A percentile compares a stretch with the other conserved stretches of the same genome.
Conservation (phyloP, 2,888 invertebrate species). For the Lordiphosa fenestrarum region DNA sequence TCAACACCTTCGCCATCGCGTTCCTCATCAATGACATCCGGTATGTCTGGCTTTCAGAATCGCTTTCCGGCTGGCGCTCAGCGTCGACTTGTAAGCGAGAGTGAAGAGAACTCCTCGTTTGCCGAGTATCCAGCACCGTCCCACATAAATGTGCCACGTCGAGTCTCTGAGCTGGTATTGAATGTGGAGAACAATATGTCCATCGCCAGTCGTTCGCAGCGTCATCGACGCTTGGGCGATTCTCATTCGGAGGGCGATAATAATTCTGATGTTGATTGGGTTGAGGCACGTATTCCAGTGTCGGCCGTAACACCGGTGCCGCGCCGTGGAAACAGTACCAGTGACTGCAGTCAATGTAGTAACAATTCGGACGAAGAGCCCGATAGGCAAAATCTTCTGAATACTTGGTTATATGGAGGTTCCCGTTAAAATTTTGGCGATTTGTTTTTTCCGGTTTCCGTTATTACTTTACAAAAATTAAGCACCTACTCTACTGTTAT, state of each 20-base stretch:
- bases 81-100: background rate
- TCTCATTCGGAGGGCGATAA: slow-evolving; percentile 12
- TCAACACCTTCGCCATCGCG: background rate
- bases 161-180: background rate
- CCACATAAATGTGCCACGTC: background rate
- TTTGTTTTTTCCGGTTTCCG: background rate
- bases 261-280: slow-evolving; percentile 19
- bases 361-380: slow-evolving; percentile 33
- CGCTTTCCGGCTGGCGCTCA: background rate
- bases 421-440: background rate
- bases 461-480: background rate
- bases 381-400: slow-evolving; percentile 6
- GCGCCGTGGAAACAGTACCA: slow-evolving; percentile 52
- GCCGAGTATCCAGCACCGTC: background rate
- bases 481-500: background rate
- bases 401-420: slow-evolving; percentile 24
- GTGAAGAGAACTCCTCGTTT: background rate
- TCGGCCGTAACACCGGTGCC: slow-evolving; percentile 9
- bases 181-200: background rate
- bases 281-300: background rate
- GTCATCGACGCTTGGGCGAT: background rate
- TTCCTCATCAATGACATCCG: slow-evolving; percentile 2
- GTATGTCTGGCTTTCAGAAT: background rate
- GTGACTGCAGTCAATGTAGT: slow-evolving; percentile 56
- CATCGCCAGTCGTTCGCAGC: background rate